Base-by-base conservation (phyloP, 2,797 vertebrate species). In the Mus minutoides region DNA sequence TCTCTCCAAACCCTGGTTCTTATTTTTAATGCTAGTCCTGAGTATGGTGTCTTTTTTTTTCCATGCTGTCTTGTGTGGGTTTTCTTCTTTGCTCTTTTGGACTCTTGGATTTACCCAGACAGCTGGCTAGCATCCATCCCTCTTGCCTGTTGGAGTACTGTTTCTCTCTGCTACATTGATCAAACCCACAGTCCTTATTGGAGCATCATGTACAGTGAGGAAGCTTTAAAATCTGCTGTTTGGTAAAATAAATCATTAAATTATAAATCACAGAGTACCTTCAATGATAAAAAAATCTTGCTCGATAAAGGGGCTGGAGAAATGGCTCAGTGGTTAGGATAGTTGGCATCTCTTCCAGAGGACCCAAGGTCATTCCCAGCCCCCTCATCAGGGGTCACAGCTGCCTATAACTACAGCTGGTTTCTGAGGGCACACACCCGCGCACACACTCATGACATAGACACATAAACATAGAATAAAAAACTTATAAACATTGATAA, bases 241-340 rank as follows among this genome's bases (percentile, higher is more conserved):
- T 79, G 4, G 31, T 21, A 93, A 82, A 71, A 71, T 11, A 88
- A n/a, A 40, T 80, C n/a, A 86, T 85, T 91, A 88, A 85, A 46
- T 95, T 46, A 84, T 69, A 78, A 85, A 58, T 14, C 78, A 26
- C 54, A 92, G 52, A 56, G 11, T 62, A 3, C 22, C 64, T 86
- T 77, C 79, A 69, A 49, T 92, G 82, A 69, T 75, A 83, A 83
- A 77, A 84, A 88, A 88, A 73, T 91, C 19, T 58, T 94, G 37
- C 19, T 56, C 92, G 37, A 83, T 94, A 26, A 92, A 64, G 92
- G 60, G 29, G 31, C 83, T 67, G 26, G 60, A 49, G 60, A 64
- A 46, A n/a, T 49, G 40, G 82, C 17, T 46, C 40, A 0, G 9
- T 46, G 26, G 40, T 37, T 37, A 37, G n/a, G n/a, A 71, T 71